Base-by-base conservation (phyloP, 2,113 vertebrate species). In the Nerophis ophidion region DNA sequence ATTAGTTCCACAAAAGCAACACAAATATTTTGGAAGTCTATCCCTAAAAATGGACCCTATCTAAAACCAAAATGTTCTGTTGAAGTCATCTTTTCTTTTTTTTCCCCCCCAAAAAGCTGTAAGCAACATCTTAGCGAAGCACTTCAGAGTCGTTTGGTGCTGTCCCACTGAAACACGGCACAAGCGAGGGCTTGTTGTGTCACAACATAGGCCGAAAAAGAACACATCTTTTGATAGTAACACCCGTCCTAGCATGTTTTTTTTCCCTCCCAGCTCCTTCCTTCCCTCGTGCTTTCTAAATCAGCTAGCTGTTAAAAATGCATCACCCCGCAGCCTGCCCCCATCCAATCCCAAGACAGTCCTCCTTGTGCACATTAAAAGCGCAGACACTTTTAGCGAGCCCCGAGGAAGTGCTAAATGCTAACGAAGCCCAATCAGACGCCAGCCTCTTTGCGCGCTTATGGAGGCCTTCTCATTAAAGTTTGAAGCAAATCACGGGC, bases 311-410 rank as follows among this genome's bases (percentile, higher is more conserved):
- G 59, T 89, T 77, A 87, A 88, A 87, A 81, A 88, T 89, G 68
- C 77, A 88, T 81, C 60, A 16, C 2, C 26, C 17, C 59, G 36
- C 54, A 14, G 4, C 61, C 11, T n/a, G 19, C 15, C 38, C 13
- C 51, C 67, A 26, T 46, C 51, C 63, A 74, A 63, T 68, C 74
- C 81, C 76, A 79, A 50, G 40, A 55, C 63, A 57, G 36, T 68
- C 58, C 60, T 79, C 68, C 53, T 82, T 74, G 75, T 81, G 72
- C 86, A 79, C 70, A 86, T 86, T 84, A 86, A 54, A 80, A 84
- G 79, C 70, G 70, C 71, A 87, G 84, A 76, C 89, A 86, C 85
- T 89, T 86, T 83, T 77, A 76, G 79, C 66, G 83, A 81, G 68
- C 85, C 87, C 87, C 66, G 74, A 85, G 87, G 87, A 82, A 5